A percentile compares a stretch with the other conserved stretches of the same genome.
Evolutionary conservation across 1,140 invertebrate species (phyloP).

Genomic region (Drosophila ambigua): DNA sequence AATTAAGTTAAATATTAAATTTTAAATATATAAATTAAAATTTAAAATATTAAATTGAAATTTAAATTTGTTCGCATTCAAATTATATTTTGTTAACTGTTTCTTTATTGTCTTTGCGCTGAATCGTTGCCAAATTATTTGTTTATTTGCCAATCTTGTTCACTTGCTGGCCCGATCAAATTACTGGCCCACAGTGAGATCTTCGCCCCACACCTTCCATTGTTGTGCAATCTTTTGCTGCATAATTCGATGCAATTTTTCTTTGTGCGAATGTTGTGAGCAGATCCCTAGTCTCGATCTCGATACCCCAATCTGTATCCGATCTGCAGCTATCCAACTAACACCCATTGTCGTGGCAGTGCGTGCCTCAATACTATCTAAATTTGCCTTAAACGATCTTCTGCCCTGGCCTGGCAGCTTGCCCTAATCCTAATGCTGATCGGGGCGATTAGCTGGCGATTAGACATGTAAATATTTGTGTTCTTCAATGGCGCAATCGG

Average conservation of each 20-base stretch:
- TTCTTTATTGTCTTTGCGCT: too few relatives aligned
- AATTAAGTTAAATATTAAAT: too few relatives aligned
- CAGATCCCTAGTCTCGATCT: neutral
- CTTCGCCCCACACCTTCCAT: neutral
- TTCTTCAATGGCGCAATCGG: constrained; percentile 32
- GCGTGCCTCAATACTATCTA: constrained; percentile 8
- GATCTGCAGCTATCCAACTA: constrained; percentile 36
- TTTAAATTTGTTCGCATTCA: too few relatives aligned
- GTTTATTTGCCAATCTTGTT: too few relatives aligned
- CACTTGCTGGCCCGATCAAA: too few relatives aligned
- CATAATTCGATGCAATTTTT: constrained; percentile 9
- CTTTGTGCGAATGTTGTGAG: neutral
- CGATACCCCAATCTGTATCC: too few relatives aligned
- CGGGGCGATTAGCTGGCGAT: constrained; percentile 46
- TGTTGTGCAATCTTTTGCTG: constrained; percentile 20
- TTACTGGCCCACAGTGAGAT: neutral
- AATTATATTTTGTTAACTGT: too few relatives aligned
- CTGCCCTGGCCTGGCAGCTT: neutral
- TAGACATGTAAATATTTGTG: constrained; percentile 49
- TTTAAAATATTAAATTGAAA: too few relatives aligned
- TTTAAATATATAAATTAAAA: too few relatives aligned
- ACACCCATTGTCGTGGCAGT: constrained; percentile 34
- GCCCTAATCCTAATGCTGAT: constrained; percentile 45
- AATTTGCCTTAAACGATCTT: constrained; percentile 23
- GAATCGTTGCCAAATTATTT: too few relatives aligned